Percentiles rank a stretch among this genome's conserved stretches.
Conservation (phyloP, 2,113 vertebrate species). For the Salvelinus fontinalis region DNA sequence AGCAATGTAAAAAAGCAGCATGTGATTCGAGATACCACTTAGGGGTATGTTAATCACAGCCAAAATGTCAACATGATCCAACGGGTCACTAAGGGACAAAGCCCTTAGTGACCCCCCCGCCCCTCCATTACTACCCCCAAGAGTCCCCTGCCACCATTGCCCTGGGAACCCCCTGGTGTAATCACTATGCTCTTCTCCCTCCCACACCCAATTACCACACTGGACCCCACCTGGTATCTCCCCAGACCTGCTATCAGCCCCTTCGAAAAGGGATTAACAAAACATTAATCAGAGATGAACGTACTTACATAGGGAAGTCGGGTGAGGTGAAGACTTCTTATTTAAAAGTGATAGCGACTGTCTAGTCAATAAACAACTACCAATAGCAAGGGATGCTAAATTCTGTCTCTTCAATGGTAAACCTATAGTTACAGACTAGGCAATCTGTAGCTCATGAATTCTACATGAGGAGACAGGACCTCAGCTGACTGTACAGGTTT, state of each 20-base stretch:
- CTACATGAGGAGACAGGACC: background rate
- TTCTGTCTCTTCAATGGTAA: no score
- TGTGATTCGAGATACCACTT: background rate
- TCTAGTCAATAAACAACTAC: background rate
- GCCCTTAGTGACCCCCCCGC: background rate
- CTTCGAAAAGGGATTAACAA: background rate
- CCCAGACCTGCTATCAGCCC: background rate
- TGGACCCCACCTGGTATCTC: conserved; percentile 16
- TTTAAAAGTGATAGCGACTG: background rate
- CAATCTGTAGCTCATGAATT: background rate
- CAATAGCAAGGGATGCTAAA: background rate
- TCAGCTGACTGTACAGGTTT: background rate
- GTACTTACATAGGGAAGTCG: background rate
- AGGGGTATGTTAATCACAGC: background rate
- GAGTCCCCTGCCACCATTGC: conserved; percentile 1
- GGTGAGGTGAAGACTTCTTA: conserved; percentile 1
- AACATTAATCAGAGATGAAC: conserved; percentile 6
- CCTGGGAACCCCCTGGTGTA: background rate
- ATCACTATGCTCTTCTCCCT: background rate
- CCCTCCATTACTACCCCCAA: background rate
- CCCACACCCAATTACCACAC: conserved; percentile 3
- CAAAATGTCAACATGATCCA: background rate
- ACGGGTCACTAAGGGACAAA: background rate
- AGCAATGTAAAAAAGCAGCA: background rate
- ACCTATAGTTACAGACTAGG: background rate